A percentile compares a stretch with the other conserved stretches of the same genome.
Evolutionary conservation across 64 coral and sea anemone genomes (phyloP).

Genomic region (Montipora sp.): DNA sequence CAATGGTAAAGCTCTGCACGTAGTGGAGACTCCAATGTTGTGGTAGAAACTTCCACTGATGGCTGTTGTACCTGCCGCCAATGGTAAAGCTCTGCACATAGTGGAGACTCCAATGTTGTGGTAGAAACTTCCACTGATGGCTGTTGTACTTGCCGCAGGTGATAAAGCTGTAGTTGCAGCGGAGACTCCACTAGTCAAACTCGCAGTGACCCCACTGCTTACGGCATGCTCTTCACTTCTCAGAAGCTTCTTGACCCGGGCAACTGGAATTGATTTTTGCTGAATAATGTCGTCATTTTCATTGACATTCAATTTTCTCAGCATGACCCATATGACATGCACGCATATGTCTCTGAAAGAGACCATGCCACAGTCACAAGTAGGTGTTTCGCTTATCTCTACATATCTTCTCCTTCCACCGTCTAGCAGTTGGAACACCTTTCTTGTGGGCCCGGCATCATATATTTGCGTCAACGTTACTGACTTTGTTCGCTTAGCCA

Average conservation of each 20-base stretch:
- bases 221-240: slow-evolving; percentile 9
- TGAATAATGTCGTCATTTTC: slow-evolving; percentile 67
- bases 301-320: slow-evolving; percentile 49
- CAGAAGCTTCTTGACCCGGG: slow-evolving; percentile 61
- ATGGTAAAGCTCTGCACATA: not conserved
- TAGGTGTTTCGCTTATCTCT: slow-evolving; percentile 51
- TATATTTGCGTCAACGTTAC: slow-evolving; percentile 51
- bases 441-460: slow-evolving; percentile 21
- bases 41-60: not conserved
- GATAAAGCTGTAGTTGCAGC: not conserved
- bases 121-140: too few species aligned
- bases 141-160: too few species aligned
- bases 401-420: slow-evolving; percentile 40
- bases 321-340: slow-evolving; percentile 50
- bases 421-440: slow-evolving; percentile 41
- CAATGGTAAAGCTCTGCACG: not conserved
- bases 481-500: slow-evolving; percentile 25
- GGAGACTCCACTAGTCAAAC: not conserved
- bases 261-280: slow-evolving; percentile 51
- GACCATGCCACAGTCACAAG: slow-evolving; percentile 67
- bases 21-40: not conserved
- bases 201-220: too few species aligned
- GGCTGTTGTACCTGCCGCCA: not conserved
- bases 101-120: not conserved
- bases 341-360: slow-evolving; percentile 62